Evolutionary conservation across 2,888 invertebrate species (phyloP), one percentile per base, ranked within the genome.

Genomic region (Vanessa cardui): DNA sequence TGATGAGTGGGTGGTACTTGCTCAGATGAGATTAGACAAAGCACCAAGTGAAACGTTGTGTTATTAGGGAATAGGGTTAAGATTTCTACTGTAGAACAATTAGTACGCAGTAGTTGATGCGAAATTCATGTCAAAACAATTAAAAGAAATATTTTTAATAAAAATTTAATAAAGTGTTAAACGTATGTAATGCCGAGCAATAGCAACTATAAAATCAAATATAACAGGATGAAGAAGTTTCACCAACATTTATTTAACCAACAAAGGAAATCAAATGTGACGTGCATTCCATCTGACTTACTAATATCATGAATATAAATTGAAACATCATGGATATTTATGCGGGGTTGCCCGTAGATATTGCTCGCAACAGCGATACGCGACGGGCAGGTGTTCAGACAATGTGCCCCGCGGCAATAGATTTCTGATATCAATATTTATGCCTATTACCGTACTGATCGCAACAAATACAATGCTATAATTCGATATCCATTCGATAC

Each of bases 251-350:
- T 87, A 86, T 87, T 85, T 85, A 77, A 78, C 81, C 85, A 88
- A 90, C 87, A 91, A 90, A 89, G 85, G 83, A 85, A 90, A 90
- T 91, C 89, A 89, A 88, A 90, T 89, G 88, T 90, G 90, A 90
- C 87, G 86, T 85, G 83, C 80, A 76, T 79, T 80, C 81, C 80
- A 75, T 80, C 77, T 74, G 77, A 77, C 78, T 88, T 88, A 89
- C 89, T 90, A 91, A 90, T 90, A 90, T 89, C 90, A 91, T 91
- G 91, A 91, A 91, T 91, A 90, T 89, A 91, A 90, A 91, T 90
- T 88, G 91, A 89, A 90, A 90, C 91, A 90, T 91, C 90, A 86
- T 85, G 87, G 88, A 84, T 91, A 90, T 90, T 89, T 90, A 89
- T 89, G 89, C 84, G 81, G 86, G 85, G 83, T 81, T 83, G 84